Evolutionary conservation across 2,888 invertebrate species (phyloP).

Genomic region (Apodemia zela): DNA sequence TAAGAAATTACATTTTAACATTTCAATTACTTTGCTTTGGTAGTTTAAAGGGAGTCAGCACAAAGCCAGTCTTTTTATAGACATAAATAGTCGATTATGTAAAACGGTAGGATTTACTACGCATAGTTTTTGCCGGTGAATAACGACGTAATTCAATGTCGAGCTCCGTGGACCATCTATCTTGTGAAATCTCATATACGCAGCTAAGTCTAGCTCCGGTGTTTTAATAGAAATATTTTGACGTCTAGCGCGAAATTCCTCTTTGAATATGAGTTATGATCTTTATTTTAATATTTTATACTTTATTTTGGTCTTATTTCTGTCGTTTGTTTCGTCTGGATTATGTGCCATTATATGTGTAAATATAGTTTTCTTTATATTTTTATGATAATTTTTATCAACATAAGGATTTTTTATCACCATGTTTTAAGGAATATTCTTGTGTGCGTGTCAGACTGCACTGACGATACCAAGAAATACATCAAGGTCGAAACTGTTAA

Average conservation of each 20-base stretch:
- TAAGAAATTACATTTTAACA: too few species aligned
- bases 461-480: too few species aligned
- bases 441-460: too few species aligned
- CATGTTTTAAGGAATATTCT: too few species aligned
- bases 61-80: too few species aligned
- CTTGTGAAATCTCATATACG: constrained; percentile 22
- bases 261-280: constrained; percentile 21
- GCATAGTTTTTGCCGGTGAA: constrained; percentile 14
- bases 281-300: constrained; percentile 9
- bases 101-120: constrained; percentile 7
- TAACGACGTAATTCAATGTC: constrained; percentile 15
- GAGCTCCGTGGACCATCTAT: constrained; percentile 19
- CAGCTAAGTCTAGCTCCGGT: constrained; percentile 20
- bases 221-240: constrained; percentile 23
- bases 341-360: too few species aligned
- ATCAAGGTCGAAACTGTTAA: too few species aligned
- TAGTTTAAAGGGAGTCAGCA: too few species aligned
- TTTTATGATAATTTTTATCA: too few species aligned
- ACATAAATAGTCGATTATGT: constrained; percentile 2
- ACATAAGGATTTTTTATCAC: too few species aligned
- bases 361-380: too few species aligned
- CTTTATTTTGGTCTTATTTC: background rate
- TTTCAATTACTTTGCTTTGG: too few species aligned
- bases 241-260: constrained; percentile 22
- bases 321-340: constrained; percentile 1